Conservation (phyloP, 35 echinoderm and acorn worm species). For the Apostichopus parvimensis region DNA sequence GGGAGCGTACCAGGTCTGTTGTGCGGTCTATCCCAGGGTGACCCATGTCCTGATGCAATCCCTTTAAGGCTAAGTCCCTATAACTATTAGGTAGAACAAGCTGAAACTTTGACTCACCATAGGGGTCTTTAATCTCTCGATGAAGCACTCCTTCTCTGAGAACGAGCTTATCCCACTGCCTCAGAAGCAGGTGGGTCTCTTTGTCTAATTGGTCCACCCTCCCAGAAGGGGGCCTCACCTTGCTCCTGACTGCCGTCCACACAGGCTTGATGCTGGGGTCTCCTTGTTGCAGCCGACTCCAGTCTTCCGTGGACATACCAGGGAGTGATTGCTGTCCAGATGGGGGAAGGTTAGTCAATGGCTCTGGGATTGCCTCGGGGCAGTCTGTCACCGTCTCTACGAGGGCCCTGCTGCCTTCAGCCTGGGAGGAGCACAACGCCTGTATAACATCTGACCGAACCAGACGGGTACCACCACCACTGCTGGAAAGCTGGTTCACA, state of each 20-base stretch:
- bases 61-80: conserved; percentile 20
- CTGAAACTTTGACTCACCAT: conserved; percentile 42
- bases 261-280: conserved; percentile 27
- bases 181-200: background rate
- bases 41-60: conserved; percentile 58
- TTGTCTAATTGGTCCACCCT: background rate
- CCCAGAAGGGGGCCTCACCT: background rate
- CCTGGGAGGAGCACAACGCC: background rate
- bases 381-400: conserved; percentile 33
- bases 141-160: conserved; percentile 44
- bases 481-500: background rate
- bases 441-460: background rate
- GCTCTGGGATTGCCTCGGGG: background rate
- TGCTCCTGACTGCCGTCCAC: background rate
- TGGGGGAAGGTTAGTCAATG: background rate
- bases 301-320: background rate
- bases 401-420: background rate
- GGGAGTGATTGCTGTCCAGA: background rate
- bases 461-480: background rate
- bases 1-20: conserved; percentile 33
- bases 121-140: background rate
- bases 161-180: conserved; percentile 54
- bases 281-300: conserved; percentile 5
- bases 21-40: conserved; percentile 63
- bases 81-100: conserved; percentile 59